Evolutionary conservation across 2,888 invertebrate genomes (phyloP).

Genomic region (Drosophila birchii): DNA sequence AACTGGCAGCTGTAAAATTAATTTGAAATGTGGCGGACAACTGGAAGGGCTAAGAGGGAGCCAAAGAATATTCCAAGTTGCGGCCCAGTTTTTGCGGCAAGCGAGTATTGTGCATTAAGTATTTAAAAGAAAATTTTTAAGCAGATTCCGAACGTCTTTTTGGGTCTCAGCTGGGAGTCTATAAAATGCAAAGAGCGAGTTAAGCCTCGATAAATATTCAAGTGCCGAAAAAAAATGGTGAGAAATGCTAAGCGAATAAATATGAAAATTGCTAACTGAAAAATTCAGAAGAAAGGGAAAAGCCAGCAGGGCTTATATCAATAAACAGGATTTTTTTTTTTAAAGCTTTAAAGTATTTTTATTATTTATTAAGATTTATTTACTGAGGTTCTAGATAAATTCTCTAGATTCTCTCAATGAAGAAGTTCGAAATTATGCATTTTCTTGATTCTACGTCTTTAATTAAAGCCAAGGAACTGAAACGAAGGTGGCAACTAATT

Average conservation of each 20-base stretch:
- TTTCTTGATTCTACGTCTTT: constrained; percentile 44
- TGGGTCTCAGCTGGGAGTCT: constrained; percentile 24
- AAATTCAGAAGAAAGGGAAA: neutral
- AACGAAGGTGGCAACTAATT: constrained; percentile 56
- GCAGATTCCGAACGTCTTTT: constrained; percentile 17
- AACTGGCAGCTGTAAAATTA: constrained; percentile 73
- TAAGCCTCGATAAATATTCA: constrained; percentile 41
- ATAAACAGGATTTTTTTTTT: neutral
- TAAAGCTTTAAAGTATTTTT: neutral
- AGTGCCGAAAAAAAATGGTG: constrained; percentile 17
- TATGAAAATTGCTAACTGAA: constrained; percentile 19
- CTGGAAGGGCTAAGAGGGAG: neutral
- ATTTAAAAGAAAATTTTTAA: constrained; percentile 54
- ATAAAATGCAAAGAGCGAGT: constrained; percentile 35
- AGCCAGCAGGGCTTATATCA: neutral
- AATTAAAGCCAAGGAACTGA: constrained; percentile 50
- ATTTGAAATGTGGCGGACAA: constrained; percentile 68
- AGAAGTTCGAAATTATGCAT: neutral
- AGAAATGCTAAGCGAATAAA: constrained; percentile 27
- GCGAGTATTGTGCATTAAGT: constrained; percentile 49
- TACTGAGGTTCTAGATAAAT: neutral
- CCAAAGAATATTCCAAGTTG: neutral
- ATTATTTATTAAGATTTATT: too few species aligned
- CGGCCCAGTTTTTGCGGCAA: constrained; percentile 26
- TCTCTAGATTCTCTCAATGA: too few species aligned